Conservation (phyloP, 2,113 vertebrate genomes). For the Cochlearius cochlearius region DNA sequence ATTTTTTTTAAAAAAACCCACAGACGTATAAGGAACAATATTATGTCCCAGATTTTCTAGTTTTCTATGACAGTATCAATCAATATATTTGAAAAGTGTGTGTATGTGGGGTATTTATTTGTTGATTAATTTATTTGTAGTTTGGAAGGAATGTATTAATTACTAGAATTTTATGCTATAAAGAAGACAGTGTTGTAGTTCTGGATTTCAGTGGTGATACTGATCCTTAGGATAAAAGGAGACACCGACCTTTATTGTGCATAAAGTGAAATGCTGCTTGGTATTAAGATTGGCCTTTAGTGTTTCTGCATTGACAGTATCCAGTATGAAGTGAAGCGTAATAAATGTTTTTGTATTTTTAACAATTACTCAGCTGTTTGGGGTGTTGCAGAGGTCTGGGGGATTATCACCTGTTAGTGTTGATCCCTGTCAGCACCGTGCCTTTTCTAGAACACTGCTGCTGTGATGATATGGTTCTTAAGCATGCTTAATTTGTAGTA, state of each 20-base stretch:
- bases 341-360: not conserved
- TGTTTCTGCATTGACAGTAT: not conserved
- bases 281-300: constrained; percentile 25
- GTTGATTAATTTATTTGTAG: not conserved
- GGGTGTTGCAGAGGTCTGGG: not conserved
- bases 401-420: not conserved
- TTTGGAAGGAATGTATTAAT: not conserved
- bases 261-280: not conserved
- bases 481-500: not conserved
- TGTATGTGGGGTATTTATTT: not conserved
- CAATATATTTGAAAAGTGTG: not conserved
- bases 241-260: not conserved
- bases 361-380: not conserved
- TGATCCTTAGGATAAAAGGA: not conserved
- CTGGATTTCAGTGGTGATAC: not conserved
- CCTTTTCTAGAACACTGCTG: not conserved
- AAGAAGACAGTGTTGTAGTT: not conserved
- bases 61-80: constrained; percentile 24
- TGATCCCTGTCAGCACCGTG: not conserved
- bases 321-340: not conserved
- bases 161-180: not conserved
- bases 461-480: not conserved
- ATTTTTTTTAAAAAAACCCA: not conserved
- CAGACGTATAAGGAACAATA: not conserved
- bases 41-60: constrained; percentile 30